phyloP scores from a whole-genome alignment of 2,113 vertebrate species.

The Seriola aureovittata region DNA sequence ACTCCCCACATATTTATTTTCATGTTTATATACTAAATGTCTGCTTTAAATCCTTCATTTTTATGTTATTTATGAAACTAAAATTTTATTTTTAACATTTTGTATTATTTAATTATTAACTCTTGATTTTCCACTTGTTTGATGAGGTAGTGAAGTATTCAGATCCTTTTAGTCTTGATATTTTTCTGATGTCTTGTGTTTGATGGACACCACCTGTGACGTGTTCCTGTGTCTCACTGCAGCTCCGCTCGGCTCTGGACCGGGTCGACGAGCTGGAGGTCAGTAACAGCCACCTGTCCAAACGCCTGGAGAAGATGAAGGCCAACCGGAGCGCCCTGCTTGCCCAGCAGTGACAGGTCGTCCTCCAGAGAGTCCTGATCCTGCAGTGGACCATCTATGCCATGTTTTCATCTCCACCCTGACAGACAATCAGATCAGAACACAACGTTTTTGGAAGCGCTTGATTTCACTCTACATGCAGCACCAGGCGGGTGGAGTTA shows the following conservation, averaged over 20 bases:
- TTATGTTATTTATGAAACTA: no score
- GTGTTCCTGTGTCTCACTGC: slow-evolving; percentile 27
- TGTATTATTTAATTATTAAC: no score
- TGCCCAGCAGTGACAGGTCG: slow-evolving; percentile 85
- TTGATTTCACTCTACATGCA: slow-evolving; percentile 11
- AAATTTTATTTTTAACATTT: no score
- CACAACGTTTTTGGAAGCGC: not conserved
- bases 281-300: slow-evolving; percentile 91
- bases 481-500: not conserved
- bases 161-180: no score
- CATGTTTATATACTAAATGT: no score
- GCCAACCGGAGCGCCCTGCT: slow-evolving; percentile 91
- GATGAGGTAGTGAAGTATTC: no score
- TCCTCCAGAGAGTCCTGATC: no score
- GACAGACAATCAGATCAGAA: not conserved
- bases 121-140: no score
- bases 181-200: not conserved
- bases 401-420: not conserved
- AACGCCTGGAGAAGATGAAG: slow-evolving; percentile 97
- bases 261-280: slow-evolving; percentile 92
- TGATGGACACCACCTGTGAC: not conserved
- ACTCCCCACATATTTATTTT: not conserved
- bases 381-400: not conserved
- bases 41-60: no score
- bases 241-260: slow-evolving; percentile 93